phyloP scores from a whole-genome alignment of 1,140 invertebrate genomes.

The Oryzaephilus surinamensis region DNA sequence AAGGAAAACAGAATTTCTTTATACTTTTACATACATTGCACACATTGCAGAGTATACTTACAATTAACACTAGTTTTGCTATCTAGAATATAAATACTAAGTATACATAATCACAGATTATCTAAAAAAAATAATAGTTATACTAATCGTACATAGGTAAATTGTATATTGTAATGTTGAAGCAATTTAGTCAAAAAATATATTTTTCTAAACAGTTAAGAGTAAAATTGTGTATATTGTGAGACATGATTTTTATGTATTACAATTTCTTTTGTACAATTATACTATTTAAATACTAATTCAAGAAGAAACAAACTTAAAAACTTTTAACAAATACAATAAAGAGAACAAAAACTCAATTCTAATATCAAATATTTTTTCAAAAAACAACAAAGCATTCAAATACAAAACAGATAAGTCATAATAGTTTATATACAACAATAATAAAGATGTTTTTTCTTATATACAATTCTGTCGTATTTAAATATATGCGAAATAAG shows the following conservation, averaged over 20 bases:
- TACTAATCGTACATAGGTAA: background rate
- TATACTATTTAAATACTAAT: background rate
- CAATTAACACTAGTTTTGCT: conserved; percentile 22
- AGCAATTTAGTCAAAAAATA: conserved; percentile 18
- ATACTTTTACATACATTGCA: conserved; percentile 15
- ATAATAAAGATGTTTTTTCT: no score
- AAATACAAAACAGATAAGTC: no score
- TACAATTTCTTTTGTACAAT: background rate
- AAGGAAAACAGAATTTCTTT: conserved; percentile 3
- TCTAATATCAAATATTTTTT: no score
- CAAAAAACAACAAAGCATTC: no score
- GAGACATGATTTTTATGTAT: background rate
- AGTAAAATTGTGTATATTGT: background rate
- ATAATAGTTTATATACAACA: no score
- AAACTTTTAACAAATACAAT: background rate
- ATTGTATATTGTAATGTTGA: conserved; percentile 15
- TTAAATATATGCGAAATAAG: no score
- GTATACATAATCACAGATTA: conserved; percentile 32
- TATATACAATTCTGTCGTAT: no score
- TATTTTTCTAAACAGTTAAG: conserved; percentile 4
- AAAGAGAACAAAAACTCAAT: no score
- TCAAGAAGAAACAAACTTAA: background rate
- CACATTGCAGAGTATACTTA: conserved; percentile 14
- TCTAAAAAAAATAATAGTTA: conserved; percentile 25
- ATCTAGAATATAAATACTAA: conserved; percentile 19